These are phyloP conservation scores for Acrobeloides nanus DNA, from an alignment of 2,888 invertebrate genomes.

Conservation along the genomic window DNA sequence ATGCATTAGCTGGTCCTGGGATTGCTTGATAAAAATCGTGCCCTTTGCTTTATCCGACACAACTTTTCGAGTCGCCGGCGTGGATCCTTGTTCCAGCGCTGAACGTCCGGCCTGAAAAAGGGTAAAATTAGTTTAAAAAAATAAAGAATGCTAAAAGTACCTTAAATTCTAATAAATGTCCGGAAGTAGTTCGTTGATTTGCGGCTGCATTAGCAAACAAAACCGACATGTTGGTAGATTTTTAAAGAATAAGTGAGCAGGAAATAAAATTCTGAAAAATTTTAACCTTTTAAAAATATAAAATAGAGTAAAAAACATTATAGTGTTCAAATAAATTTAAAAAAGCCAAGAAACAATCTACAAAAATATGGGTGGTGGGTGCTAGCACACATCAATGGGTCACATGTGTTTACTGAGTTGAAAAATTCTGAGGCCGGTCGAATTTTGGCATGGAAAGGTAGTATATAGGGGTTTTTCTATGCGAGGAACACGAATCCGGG, in stretches of 20 bases:
- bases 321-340: background rate
- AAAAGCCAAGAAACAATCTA: no score
- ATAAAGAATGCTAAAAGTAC: conserved; percentile 13
- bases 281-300: background rate
- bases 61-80: conserved; percentile 50
- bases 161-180: conserved; percentile 28
- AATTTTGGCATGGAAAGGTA: no score
- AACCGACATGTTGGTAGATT: conserved; percentile 20
- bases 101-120: conserved; percentile 39
- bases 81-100: conserved; percentile 32
- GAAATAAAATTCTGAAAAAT: background rate
- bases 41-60: conserved; percentile 68
- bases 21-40: conserved; percentile 83
- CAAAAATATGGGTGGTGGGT: no score
- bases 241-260: background rate
- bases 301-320: conserved; percentile 3
- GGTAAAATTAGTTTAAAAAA: conserved; percentile 7
- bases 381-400: no score
- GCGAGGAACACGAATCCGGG: no score
- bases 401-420: no score
- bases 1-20: conserved; percentile 94
- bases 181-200: conserved; percentile 11
- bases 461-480: no score
- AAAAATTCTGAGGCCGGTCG: no score
- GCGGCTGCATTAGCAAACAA: conserved; percentile 28